Base-by-base conservation (phyloP, 92 coral and sea anemone genomes). In the Zoanthus sociatus region DNA sequence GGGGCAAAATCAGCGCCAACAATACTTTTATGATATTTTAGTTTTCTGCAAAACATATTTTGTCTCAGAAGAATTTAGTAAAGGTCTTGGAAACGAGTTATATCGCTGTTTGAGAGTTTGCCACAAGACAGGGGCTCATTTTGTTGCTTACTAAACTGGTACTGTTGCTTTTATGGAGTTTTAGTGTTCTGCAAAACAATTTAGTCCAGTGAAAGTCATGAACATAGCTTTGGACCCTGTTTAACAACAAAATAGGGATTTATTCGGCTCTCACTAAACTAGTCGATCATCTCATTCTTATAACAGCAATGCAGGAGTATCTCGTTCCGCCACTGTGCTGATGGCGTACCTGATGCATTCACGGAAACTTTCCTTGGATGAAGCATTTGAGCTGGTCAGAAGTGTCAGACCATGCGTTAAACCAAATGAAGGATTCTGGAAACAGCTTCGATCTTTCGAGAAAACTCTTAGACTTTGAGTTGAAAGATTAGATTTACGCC, bases 291-390 rank as follows among this genome's bases (percentile, higher is more conserved):
- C 18, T 60, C 67, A 60, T 60, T 16, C 53, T 48, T 26, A 77
- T 76, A 71, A 18, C 53, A 97, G 99, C 88, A 97, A 97, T 89
- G 99, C 99, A 47, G 99, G 99, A 13, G 88, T 97, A 2, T 97
- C 99, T 46, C 90, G 99, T 31, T 95, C 98, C 31, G 78, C 93
- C 9, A 91, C 99, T 13, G 97, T 93, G 1, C 85, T 97, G 9
- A 86, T 92, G 73, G 99, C 97, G 37, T 97, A 89, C 83, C 85
- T 97, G 78, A 97, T 97, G 99, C 72, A 71, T 33, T 66, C 92
- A 55, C 82, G 87, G 69, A 88, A 76, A 50, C n/a, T 88, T 46
- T 47, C 89, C 1, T 71, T 97, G 77, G 87, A 88, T 18, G 86
- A 95, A 56, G 94, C 99, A 21, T 69, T 92, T 78, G 46, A 83